phyloP scores from a whole-genome alignment of 2,797 vertebrate species.

The Meriones psammophilus region DNA sequence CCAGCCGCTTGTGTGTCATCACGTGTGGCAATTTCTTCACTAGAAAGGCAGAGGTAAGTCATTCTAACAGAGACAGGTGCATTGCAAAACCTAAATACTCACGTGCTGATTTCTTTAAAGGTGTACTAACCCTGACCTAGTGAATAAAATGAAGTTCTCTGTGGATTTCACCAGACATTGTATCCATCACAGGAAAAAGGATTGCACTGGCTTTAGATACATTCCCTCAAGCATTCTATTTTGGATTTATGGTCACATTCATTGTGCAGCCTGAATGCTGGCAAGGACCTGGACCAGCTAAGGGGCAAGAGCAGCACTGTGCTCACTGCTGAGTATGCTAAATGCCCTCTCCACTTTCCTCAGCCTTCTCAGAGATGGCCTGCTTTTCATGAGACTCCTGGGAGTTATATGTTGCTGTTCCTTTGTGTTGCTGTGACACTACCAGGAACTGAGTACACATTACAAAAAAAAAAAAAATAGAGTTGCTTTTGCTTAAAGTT shows the following conservation, averaged over 20 bases:
- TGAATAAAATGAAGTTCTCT: background rate
- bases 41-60: background rate
- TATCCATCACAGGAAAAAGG: background rate
- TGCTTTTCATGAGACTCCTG: constrained; percentile 6
- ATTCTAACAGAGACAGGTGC: background rate
- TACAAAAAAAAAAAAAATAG: background rate
- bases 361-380: background rate
- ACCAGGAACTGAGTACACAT: background rate
- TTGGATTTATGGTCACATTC: background rate
- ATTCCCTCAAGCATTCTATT: background rate
- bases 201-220: background rate
- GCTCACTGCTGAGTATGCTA: background rate
- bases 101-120: background rate
- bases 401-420: background rate
- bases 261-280: background rate
- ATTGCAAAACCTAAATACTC: background rate
- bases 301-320: background rate
- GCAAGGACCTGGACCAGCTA: background rate
- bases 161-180: background rate
- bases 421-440: background rate
- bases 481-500: background rate
- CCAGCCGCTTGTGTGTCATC: background rate
- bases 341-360: background rate
- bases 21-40: background rate
- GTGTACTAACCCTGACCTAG: background rate